phyloP scores from a whole-genome alignment of 1,140 invertebrate species.

The Metaphire vulgaris region DNA sequence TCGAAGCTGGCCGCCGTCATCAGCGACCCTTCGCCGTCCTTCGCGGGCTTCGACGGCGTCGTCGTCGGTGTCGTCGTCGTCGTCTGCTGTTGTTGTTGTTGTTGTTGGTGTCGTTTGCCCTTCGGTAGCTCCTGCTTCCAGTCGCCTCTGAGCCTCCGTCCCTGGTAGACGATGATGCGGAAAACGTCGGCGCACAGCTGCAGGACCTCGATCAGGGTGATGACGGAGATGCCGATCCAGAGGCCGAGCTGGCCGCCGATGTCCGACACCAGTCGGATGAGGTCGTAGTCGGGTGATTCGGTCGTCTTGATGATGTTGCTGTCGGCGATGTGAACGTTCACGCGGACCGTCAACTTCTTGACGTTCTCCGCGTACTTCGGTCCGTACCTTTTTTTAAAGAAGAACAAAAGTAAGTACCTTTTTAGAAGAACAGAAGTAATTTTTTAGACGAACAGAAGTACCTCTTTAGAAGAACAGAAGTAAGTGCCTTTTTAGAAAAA shows the following conservation, averaged over 20 bases:
- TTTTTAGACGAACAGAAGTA: too few relatives aligned
- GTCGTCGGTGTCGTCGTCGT: too few relatives aligned
- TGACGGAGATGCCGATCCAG: constrained; percentile 31
- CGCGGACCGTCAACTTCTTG: constrained; percentile 15
- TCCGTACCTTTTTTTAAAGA: too few relatives aligned
- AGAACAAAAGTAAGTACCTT: too few relatives aligned
- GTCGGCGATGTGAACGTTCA: constrained; percentile 31
- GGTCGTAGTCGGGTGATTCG: constrained; percentile 29
- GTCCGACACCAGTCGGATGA: constrained; percentile 28
- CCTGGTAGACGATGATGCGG: neutral
- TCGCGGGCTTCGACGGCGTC: neutral
- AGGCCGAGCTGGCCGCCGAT: constrained; percentile 31
- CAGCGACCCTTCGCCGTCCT: neutral
- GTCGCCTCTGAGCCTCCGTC: neutral
- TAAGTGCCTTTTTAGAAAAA: too few relatives aligned
- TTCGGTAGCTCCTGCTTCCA: neutral
- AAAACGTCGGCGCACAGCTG: constrained; percentile 20
- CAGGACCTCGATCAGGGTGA: constrained; percentile 28
- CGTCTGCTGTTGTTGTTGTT: too few relatives aligned
- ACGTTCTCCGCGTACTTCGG: constrained; percentile 14
- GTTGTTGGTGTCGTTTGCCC: neutral
- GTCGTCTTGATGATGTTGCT: constrained; percentile 32
- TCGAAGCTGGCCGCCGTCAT: neutral
- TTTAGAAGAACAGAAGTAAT: too few relatives aligned
- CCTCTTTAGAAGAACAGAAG: too few relatives aligned